A percentile compares a stretch with the other conserved stretches of the same genome.
These are phyloP conservation scores for Xestobium rufovillosum DNA, from an alignment of 2,888 invertebrate genomes.

Conservation along the genomic window DNA sequence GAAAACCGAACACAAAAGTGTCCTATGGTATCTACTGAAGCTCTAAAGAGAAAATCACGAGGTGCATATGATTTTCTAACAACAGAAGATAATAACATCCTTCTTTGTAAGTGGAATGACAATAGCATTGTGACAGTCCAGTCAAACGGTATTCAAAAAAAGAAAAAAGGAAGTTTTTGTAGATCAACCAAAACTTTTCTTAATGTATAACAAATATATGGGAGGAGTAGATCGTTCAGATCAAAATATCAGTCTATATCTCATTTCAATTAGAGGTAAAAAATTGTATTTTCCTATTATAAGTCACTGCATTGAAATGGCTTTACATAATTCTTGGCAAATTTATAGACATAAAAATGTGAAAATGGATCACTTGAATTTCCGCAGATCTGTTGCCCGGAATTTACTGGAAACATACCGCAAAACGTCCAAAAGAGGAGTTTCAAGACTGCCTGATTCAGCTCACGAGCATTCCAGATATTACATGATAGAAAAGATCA, in stretches of 20 bases:
- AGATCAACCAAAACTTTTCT: conserved; percentile 7
- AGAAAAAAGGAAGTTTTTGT: conserved; percentile 5
- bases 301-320: too few relatives aligned
- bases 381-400: conserved; percentile 1
- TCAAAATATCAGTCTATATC: too few relatives aligned
- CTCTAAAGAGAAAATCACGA: neutral
- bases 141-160: conserved; percentile 7
- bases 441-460: neutral
- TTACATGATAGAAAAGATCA: conserved; percentile 7
- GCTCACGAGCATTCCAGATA: conserved; percentile 5
- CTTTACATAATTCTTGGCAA: conserved; percentile 7
- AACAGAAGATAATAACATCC: too few relatives aligned
- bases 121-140: conserved; percentile 5
- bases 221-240: too few relatives aligned
- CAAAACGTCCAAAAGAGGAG: conserved; percentile 5
- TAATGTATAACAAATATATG: too few relatives aligned
- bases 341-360: neutral
- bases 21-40: conserved; percentile 2
- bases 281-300: too few relatives aligned
- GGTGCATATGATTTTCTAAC: conserved; percentile 2
- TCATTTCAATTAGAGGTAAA: too few relatives aligned
- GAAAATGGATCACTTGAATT: conserved; percentile 2
- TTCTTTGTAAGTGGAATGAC: conserved; percentile 7
- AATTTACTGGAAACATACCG: conserved; percentile 6
- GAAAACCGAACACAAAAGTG: conserved; percentile 5